Evolutionary conservation across 1,140 invertebrate genomes (phyloP).

Genomic region (Pinna nobilis): DNA sequence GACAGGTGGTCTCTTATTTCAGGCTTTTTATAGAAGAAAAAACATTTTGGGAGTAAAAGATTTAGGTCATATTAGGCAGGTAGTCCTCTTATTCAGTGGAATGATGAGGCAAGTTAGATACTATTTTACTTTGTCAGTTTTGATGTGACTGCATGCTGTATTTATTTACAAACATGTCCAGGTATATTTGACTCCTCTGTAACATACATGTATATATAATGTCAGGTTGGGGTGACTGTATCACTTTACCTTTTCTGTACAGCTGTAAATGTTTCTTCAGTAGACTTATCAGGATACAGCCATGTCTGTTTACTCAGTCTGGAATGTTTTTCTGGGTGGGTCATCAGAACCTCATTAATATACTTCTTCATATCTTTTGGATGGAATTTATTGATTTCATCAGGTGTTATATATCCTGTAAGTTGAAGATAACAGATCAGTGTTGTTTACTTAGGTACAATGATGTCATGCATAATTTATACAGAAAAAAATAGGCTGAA

Average conservation of each 20-base stretch:
- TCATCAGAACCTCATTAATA: conserved; percentile 24
- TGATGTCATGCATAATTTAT: neutral
- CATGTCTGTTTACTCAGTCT: conserved; percentile 55
- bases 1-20: too few species aligned
- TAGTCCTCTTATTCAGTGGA: too few species aligned
- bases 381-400: conserved; percentile 25
- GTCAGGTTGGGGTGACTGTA: neutral
- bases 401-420: conserved; percentile 36
- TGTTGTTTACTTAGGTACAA: too few species aligned
- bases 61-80: too few species aligned
- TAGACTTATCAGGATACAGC: conserved; percentile 52
- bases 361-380: conserved; percentile 29
- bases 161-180: too few species aligned
- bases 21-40: too few species aligned
- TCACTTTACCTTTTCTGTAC: conserved; percentile 51
- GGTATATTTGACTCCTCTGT: too few species aligned
- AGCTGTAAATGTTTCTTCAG: conserved; percentile 43
- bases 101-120: too few species aligned
- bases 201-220: too few species aligned
- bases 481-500: neutral
- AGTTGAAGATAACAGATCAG: neutral
- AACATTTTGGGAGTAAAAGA: too few species aligned
- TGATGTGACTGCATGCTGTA: too few species aligned
- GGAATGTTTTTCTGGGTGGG: conserved; percentile 59
- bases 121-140: too few species aligned